Base-by-base conservation (phyloP, 2,888 invertebrate genomes). In the Beris morrisii region DNA sequence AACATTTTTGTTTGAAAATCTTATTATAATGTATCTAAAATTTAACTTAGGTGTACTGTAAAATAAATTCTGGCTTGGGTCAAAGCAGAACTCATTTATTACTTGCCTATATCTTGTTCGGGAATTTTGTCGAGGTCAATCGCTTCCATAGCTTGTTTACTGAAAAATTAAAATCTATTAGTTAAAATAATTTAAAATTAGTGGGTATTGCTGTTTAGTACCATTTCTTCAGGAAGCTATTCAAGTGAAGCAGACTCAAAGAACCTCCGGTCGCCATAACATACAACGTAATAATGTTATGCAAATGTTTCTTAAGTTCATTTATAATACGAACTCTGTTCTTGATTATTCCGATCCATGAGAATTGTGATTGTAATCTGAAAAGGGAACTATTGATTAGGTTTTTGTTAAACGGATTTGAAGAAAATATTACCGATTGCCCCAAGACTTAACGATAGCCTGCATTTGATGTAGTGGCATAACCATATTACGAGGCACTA, bases 401-500 rank as follows among this genome's bases (percentile, higher is more conserved):
- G 7, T 11, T 11, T 11, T 44, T 1, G 44, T 12, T 46, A 46
- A 6, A 6, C 13, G 13, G 15, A 50, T 50, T 7, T 50, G 15
- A 50, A 50, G 15, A 13, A 12, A 44, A 44, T 7, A 50, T 61
- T 52, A 61, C 61, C 38, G 50, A 22, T 50, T 22, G 32, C 61
- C 61, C 61, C 61, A 61, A 43, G 52, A 50, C 6, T 32, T 32
- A 11, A 52, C 52, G 11, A 50, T 38, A 15, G 61, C 52, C 22
- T 61, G 61, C 61, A 61, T 59, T 22, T 48, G 11, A 22, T 50
- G 50, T 22, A 61, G 11, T 12, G 50, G 38, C 5, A 61, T 22
- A n/a, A 15, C 31, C 52, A 61, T 50, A 61, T 61, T 61, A 38
- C 52, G n/a, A 6, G 61, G 61, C 7, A 61, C 61, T 12, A 61